These are phyloP conservation scores for Alligator sinensis DNA, from an alignment of 2,113 vertebrate genomes.

Conservation along the genomic window DNA sequence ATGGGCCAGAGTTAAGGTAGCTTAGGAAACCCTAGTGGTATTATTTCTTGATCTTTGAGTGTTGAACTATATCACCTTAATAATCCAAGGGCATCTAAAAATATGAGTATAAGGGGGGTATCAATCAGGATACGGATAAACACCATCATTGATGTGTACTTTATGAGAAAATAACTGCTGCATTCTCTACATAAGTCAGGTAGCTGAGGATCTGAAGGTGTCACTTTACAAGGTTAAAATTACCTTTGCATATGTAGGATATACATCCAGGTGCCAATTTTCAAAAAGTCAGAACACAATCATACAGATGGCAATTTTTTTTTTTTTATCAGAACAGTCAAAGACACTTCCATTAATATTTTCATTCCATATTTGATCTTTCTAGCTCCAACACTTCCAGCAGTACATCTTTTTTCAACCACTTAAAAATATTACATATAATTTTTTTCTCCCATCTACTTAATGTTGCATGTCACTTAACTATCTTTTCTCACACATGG, in stretches of 20 bases:
- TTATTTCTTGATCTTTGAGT: neutral
- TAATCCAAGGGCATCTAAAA: neutral
- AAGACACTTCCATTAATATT: neutral
- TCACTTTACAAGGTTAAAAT: neutral
- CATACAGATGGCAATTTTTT: neutral
- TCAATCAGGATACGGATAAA: neutral
- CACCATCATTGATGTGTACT: neutral
- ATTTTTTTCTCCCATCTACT: too few relatives aligned
- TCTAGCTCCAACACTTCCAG: neutral
- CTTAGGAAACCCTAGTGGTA: neutral
- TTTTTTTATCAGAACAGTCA: neutral
- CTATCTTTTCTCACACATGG: neutral
- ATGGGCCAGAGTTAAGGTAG: neutral
- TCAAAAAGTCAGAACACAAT: neutral
- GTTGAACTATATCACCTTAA: neutral
- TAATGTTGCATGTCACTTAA: neutral
- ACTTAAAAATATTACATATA: neutral
- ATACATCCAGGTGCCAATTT: neutral
- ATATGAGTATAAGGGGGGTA: too few relatives aligned
- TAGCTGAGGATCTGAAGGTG: neutral
- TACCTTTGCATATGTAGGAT: neutral
- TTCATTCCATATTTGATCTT: neutral
- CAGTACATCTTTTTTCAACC: neutral
- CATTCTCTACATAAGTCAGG: neutral
- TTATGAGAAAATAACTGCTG: neutral